Conservation (phyloP, 1,140 invertebrate species). For the Chionoecetes opilio region DNA sequence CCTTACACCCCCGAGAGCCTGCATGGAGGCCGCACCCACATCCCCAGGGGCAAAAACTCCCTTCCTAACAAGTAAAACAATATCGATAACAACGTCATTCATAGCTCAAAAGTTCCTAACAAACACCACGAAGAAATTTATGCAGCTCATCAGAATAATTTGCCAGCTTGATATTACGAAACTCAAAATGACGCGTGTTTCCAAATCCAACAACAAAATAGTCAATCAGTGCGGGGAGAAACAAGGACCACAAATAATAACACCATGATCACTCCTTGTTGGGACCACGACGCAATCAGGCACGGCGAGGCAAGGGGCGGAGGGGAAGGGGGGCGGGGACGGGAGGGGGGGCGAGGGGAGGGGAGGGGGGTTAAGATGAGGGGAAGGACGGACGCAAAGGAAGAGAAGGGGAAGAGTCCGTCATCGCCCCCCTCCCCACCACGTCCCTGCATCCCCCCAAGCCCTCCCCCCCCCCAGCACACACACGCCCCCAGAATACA, state of each 20-base stretch:
- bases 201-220: not conserved
- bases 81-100: not conserved
- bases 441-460: not conserved
- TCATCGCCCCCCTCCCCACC: not conserved
- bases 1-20: no score
- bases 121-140: not conserved
- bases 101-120: not conserved
- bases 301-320: not conserved
- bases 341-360: not conserved
- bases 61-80: not conserved
- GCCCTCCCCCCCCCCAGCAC: not conserved
- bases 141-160: not conserved
- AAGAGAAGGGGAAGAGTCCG: not conserved
- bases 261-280: conserved; percentile 28
- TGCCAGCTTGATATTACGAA: no score
- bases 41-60: no score
- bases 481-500: not conserved
- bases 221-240: not conserved
- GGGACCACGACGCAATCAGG: not conserved
- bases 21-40: no score
- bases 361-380: no score
- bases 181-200: not conserved
- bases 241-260: not conserved
- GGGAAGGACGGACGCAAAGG: not conserved
- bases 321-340: not conserved